A percentile compares a stretch with the other conserved stretches of the same genome.
These are phyloP conservation scores for Osmoderma eremita DNA, from an alignment of 2,888 invertebrate species.

Conservation along the genomic window DNA sequence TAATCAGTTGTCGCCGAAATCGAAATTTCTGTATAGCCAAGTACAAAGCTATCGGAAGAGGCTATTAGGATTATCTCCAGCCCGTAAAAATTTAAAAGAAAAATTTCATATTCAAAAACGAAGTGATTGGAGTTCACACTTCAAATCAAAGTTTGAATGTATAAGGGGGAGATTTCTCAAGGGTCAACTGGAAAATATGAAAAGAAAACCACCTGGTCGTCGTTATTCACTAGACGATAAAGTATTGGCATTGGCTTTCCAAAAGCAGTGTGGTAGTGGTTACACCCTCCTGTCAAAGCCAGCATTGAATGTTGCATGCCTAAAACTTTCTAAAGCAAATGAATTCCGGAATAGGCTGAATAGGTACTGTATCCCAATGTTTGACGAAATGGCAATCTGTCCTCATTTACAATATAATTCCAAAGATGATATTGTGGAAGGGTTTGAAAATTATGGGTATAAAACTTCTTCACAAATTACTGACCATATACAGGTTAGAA, in stretches of 20 bases:
- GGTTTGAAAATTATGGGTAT: slow-evolving; percentile 47
- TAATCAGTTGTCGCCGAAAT: too few species aligned
- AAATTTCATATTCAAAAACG: too few species aligned
- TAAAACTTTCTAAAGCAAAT: slow-evolving; percentile 13
- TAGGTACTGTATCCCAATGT: slow-evolving; percentile 43
- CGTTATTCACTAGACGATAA: slow-evolving; percentile 30
- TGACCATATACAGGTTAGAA: slow-evolving; percentile 42
- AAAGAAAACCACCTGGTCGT: not conserved
- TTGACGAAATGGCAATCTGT: slow-evolving; percentile 43
- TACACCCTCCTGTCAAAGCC: slow-evolving; percentile 30
- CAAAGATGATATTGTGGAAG: slow-evolving; percentile 39
- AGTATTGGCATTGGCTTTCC: slow-evolving; percentile 33
- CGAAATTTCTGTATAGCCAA: too few species aligned
- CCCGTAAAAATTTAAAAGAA: too few species aligned
- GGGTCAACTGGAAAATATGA: slow-evolving; percentile 7
- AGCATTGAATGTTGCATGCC: slow-evolving; percentile 17
- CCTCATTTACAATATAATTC: not conserved
- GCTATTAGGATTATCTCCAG: too few species aligned
- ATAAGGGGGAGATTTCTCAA: slow-evolving; percentile 1
- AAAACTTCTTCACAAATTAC: slow-evolving; percentile 40
- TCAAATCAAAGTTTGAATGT: too few species aligned
- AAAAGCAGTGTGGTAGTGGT: slow-evolving; percentile 41
- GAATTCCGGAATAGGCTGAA: slow-evolving; percentile 32
- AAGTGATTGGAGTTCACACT: too few species aligned
- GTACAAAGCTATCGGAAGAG: too few species aligned